Percentiles rank a stretch among this genome's conserved stretches.
Conservation (phyloP, 2,113 vertebrate genomes). For the Phrynosoma platyrhinos region DNA sequence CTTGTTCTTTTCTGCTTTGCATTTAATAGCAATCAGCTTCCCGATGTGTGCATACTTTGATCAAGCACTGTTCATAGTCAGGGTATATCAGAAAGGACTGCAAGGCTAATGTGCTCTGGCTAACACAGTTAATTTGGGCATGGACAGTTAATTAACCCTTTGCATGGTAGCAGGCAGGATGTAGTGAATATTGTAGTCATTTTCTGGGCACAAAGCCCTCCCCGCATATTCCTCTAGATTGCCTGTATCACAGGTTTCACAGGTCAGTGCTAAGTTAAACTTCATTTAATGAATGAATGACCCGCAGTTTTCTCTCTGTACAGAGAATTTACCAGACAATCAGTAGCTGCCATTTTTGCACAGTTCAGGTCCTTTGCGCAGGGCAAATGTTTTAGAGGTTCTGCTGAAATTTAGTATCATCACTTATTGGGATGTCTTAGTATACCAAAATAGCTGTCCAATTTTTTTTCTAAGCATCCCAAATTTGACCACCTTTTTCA, state of each 20-base stretch:
- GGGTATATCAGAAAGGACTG: not conserved
- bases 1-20: conserved; percentile 56
- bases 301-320: not conserved
- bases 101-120: conserved; percentile 3
- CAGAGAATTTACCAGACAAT: conserved; percentile 5
- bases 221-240: not conserved
- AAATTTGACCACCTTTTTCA: not conserved
- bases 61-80: not conserved
- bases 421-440: no score
- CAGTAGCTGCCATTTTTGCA: not conserved
- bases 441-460: no score
- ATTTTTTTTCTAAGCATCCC: not conserved
- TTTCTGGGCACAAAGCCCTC: not conserved
- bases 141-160: conserved; percentile 26
- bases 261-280: conserved; percentile 13
- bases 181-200: not conserved
- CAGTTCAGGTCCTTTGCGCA: not conserved
- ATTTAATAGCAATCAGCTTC: conserved; percentile 56
- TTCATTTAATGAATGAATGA: conserved; percentile 23
- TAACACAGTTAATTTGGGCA: conserved; percentile 20
- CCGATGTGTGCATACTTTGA: not conserved
- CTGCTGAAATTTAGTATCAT: not conserved
- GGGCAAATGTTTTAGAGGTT: not conserved
- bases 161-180: not conserved
- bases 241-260: conserved; percentile 12